phyloP scores from a whole-genome alignment of 2,113 vertebrate species.

The rat (Rattus norvegicus) region GRCr8 NC_086019.1:158445001-158445500 shows the following conservation, averaged over 20 bases:
- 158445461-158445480: neutral
- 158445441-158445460: neutral
- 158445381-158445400: neutral
- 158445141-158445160: neutral
- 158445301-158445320: neutral
- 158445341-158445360: neutral
- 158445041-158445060: neutral
- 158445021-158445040: neutral
- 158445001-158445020: neutral
- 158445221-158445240: neutral
- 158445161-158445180: neutral
- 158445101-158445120: neutral
- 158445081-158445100: neutral
- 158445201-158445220: neutral
- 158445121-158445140: neutral
- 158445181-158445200: neutral
- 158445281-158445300: neutral
- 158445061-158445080: neutral
- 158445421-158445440: neutral
- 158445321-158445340: neutral
- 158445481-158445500: neutral
- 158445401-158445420: neutral
- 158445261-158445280: neutral
- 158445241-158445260: neutral
- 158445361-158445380: neutral